phyloP scores from a whole-genome alignment of 2,113 vertebrate genomes.

The Polypterus senegalus region DNA sequence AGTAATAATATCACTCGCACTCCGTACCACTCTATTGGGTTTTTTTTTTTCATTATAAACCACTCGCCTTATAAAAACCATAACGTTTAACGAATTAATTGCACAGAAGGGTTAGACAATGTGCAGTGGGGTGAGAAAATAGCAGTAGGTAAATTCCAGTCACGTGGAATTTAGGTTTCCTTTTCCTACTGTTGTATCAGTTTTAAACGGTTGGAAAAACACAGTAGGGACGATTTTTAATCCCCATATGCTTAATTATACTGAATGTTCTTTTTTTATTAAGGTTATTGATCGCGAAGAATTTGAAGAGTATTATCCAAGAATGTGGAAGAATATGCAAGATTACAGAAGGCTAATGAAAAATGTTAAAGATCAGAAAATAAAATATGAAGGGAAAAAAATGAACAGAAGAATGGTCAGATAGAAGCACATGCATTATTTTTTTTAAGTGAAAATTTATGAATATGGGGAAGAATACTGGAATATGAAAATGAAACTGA shows the following conservation, averaged over 20 bases:
- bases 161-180: too few species aligned
- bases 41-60: too few species aligned
- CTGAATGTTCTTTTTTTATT: slow-evolving; percentile 99
- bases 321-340: slow-evolving; percentile 97
- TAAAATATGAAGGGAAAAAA: slow-evolving; percentile 90
- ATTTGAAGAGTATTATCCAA: slow-evolving; percentile 98
- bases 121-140: too few species aligned
- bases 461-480: slow-evolving; percentile 87
- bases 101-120: too few species aligned
- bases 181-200: slow-evolving; percentile 24
- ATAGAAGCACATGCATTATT: slow-evolving; percentile 89
- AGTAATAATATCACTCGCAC: too few species aligned
- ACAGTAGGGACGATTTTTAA: slow-evolving; percentile 71
- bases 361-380: slow-evolving; percentile 95
- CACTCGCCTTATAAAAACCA: too few species aligned
- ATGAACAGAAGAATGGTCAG: slow-evolving; percentile 93
- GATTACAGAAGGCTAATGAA: slow-evolving; percentile 98
- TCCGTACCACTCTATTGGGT: too few species aligned
- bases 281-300: slow-evolving; percentile 98
- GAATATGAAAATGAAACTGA: slow-evolving; percentile 76
- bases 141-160: too few species aligned
- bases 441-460: slow-evolving; percentile 87
- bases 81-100: too few species aligned
- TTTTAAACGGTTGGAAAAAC: slow-evolving; percentile 48
- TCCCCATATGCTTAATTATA: slow-evolving; percentile 90